Conservation (phyloP, 1,140 invertebrate species). For the Drosophila malerkotliana region DNA sequence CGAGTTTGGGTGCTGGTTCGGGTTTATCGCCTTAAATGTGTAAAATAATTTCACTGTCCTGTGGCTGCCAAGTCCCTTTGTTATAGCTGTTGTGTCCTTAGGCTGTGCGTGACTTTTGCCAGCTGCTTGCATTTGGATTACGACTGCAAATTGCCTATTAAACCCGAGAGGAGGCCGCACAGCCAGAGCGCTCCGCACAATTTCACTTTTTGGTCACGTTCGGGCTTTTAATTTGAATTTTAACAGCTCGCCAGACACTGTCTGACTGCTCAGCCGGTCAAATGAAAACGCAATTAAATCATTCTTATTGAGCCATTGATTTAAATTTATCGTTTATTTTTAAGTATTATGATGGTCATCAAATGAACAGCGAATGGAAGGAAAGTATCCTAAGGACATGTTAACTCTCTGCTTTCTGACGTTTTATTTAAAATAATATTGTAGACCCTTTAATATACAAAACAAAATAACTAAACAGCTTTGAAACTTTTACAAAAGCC, state of each 20-base stretch:
- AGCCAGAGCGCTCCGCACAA: slow-evolving; percentile 21
- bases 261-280: slow-evolving; percentile 3
- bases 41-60: slow-evolving; percentile 55
- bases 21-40: slow-evolving; percentile 52
- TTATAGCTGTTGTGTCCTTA: slow-evolving; percentile 44
- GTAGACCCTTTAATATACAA: too few species aligned
- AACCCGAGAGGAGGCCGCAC: slow-evolving; percentile 19
- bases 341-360: slow-evolving; percentile 43
- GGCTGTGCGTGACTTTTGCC: slow-evolving; percentile 51
- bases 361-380: slow-evolving; percentile 11
- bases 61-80: neutral
- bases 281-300: slow-evolving; percentile 62
- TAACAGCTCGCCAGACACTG: slow-evolving; percentile 52
- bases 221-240: slow-evolving; percentile 54
- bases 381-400: neutral
- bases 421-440: too few species aligned
- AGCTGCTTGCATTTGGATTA: slow-evolving; percentile 57
- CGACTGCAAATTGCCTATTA: slow-evolving; percentile 72
- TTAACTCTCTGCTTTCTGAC: neutral
- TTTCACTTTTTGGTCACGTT: slow-evolving; percentile 56
- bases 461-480: too few species aligned
- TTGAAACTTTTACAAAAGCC: too few species aligned
- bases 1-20: neutral
- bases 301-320: slow-evolving; percentile 51
- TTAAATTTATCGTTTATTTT: slow-evolving; percentile 51